A percentile compares a stretch with the other conserved stretches of the same genome.
Conservation (phyloP, 2,888 invertebrate genomes). For the Sericinus montela region DNA sequence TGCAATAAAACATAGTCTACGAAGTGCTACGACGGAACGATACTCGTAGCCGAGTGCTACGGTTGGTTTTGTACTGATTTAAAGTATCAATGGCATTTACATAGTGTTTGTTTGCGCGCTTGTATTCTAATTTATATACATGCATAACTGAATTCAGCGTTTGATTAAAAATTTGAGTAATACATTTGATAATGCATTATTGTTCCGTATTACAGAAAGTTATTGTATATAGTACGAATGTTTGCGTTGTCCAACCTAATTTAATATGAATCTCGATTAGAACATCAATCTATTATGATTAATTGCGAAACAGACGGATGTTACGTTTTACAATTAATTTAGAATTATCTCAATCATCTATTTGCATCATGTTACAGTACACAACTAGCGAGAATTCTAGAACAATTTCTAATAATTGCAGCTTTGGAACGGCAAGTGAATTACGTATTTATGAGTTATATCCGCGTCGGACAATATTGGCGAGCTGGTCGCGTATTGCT, state of each 20-base stretch:
- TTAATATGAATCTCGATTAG: too few relatives aligned
- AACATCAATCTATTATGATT: too few relatives aligned
- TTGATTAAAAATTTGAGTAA: too few relatives aligned
- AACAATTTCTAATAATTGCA: constrained; percentile 11
- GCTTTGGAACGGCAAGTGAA: constrained; percentile 3
- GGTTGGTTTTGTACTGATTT: background rate
- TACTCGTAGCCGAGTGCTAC: constrained; percentile 7
- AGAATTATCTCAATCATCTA: too few relatives aligned
- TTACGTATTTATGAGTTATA: constrained; percentile 14
- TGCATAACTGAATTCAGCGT: too few relatives aligned
- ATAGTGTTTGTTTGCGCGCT: background rate
- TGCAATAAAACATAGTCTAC: constrained; percentile 2
- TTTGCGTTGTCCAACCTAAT: too few relatives aligned
- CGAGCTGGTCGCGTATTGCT: constrained; percentile 3
- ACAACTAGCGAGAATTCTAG: background rate
- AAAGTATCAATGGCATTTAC: background rate
- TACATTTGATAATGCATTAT: too few relatives aligned
- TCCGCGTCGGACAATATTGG: constrained; percentile 9
- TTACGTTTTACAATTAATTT: too few relatives aligned
- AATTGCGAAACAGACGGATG: too few relatives aligned
- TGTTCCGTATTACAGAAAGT: too few relatives aligned
- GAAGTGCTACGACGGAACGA: constrained; percentile 6
- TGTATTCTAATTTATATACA: too few relatives aligned
- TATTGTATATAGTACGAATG: too few relatives aligned
- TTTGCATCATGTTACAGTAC: background rate